These are phyloP conservation scores for Megaustenia siamemsis DNA, from an alignment of 2,888 invertebrate genomes.

Conservation along the genomic window DNA sequence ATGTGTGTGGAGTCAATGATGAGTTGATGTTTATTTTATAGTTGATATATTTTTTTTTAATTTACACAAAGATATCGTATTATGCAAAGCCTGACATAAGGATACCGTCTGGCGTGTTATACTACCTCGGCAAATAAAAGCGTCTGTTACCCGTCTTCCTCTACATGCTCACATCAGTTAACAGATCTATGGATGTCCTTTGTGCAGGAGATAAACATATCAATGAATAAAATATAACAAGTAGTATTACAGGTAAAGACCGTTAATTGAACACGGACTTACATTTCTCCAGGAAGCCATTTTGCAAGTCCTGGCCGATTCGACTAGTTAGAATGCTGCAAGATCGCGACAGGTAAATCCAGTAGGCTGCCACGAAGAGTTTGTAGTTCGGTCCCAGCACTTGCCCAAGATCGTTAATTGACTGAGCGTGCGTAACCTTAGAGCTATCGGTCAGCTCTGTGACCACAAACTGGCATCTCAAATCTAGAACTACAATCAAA, in stretches of 20 bases:
- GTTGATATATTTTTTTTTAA: too few relatives aligned
- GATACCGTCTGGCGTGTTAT: too few relatives aligned
- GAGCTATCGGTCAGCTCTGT: neutral
- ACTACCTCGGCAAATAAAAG: too few relatives aligned
- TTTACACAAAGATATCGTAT: too few relatives aligned
- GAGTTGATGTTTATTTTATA: too few relatives aligned
- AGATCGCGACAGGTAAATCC: constrained; percentile 13
- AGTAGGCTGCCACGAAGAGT: constrained; percentile 43
- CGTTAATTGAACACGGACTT: neutral
- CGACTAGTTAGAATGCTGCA: constrained; percentile 1
- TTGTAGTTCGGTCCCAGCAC: constrained; percentile 41
- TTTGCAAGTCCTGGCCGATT: neutral
- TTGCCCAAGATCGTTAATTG: constrained; percentile 37
- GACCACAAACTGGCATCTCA: neutral
- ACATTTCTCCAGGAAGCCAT: constrained; percentile 16
- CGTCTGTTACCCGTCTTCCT: too few relatives aligned
- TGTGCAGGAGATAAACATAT: too few relatives aligned
- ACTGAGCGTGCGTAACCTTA: neutral
- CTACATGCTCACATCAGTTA: too few relatives aligned
- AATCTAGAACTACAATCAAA: neutral
- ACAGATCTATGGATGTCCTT: too few relatives aligned
- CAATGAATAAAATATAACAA: too few relatives aligned
- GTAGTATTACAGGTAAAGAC: neutral
- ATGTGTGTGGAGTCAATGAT: too few relatives aligned
- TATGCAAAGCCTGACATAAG: too few relatives aligned